Conservation (phyloP, 1,140 invertebrate genomes). For the Zaprionus ornatus region DNA sequence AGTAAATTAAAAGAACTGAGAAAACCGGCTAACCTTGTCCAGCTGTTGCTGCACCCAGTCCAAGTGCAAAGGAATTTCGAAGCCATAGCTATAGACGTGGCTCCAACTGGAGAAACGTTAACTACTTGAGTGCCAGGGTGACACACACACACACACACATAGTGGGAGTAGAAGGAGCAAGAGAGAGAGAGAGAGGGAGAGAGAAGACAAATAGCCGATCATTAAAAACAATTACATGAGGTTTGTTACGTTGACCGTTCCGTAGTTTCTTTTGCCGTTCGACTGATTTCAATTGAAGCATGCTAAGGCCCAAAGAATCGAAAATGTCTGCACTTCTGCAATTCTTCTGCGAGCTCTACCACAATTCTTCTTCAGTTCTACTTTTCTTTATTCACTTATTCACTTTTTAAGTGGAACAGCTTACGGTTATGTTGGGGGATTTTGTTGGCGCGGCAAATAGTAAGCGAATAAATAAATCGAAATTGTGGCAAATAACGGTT, state of each 20-base stretch:
- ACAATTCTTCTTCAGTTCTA: not conserved
- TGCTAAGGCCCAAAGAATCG: conserved; percentile 39
- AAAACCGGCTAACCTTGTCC: conserved; percentile 77
- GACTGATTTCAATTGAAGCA: conserved; percentile 60
- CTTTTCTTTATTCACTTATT: conserved; percentile 24
- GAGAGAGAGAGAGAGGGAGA: not conserved
- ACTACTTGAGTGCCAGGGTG: conserved; percentile 54
- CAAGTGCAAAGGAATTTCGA: conserved; percentile 69
- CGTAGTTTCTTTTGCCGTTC: conserved; percentile 35
- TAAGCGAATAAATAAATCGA: conserved; percentile 74
- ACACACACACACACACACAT: conserved; percentile 45
- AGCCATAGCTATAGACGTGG: conserved; percentile 56
- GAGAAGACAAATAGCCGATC: conserved; percentile 41
- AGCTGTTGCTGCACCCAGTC: conserved; percentile 69
- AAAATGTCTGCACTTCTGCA: conserved; percentile 43
- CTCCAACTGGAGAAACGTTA: conserved; percentile 54
- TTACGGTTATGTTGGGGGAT: conserved; percentile 59
- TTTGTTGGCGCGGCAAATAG: conserved; percentile 63
- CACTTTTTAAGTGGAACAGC: conserved; percentile 58
- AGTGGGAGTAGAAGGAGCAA: conserved; percentile 40
- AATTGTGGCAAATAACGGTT: conserved; percentile 73
- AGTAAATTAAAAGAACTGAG: conserved; percentile 29
- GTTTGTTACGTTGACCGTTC: conserved; percentile 38
- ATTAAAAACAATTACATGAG: conserved; percentile 73
- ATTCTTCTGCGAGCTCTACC: not conserved